Base-by-base conservation (phyloP, 2,888 invertebrate genomes). In the Napeogenes inachia region DNA sequence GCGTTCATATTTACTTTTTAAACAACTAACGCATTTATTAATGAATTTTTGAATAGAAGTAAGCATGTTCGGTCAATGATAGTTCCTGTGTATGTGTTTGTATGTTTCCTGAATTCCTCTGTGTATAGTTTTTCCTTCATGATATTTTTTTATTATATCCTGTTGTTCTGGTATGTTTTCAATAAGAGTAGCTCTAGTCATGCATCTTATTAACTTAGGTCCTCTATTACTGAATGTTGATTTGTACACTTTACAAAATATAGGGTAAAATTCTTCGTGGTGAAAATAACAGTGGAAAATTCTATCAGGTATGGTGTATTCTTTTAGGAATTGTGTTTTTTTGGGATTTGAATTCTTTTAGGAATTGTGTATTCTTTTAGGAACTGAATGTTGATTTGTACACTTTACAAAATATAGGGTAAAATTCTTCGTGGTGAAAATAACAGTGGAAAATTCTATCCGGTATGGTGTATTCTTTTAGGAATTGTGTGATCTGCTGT, bases 1-100 rank as follows among this genome's bases (percentile, higher is more conserved):
- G 21, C 21, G 21, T 42, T 42, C 42, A 12, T 42, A 42, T 42
- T 42, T 42, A 42, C 10, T 42, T 42, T 42, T 42, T 61, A 65
- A 12, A 50, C 73, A 75, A 8, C 3, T 71, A 0, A 73, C 71
- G 42, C 73, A 75, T 62, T 71, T 54, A 55, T 75, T 75, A 4
- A 75, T 70, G 30, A 62, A 74, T 60, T 65, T 70, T 62, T 75
- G 72, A 32, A 70, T 53, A 8, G 66, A 13, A 50, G 45, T 10
- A 59, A 64, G 54, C 67, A 66, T 67, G 45, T 68, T 71, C 13
- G 66, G 67, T 70, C 70, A 70, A 45, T 71, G 70, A 35, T 71
- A 69, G 53, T 71, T 70, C 3, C 54, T 46, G 30, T 45, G 54
- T 13, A 45, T 59, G 13, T 61, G 53, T 30, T 61, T 61, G 8